Percentiles rank a stretch among this genome's conserved stretches.
phyloP scores from a whole-genome alignment of 2,888 invertebrate species.

The Acanthosepion esculentum region DNA sequence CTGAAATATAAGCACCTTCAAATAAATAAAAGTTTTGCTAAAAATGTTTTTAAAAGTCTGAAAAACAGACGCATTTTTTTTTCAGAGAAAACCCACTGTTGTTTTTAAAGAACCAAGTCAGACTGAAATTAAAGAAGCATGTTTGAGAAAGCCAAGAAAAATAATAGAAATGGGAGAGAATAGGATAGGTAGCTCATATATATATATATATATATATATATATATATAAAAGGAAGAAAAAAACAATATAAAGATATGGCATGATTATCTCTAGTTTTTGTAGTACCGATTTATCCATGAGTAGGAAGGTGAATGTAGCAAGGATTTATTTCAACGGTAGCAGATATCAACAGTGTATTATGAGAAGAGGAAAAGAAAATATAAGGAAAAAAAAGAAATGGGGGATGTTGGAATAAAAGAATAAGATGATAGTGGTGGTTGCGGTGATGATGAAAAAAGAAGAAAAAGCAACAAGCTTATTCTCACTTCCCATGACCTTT shows the following conservation, averaged over 20 bases:
- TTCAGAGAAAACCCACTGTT: too few relatives aligned
- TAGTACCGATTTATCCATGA: too few relatives aligned
- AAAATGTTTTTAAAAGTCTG: too few relatives aligned
- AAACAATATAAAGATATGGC: neutral
- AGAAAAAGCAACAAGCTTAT: neutral
- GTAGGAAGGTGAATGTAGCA: neutral
- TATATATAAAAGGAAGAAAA: neutral
- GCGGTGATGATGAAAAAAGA: neutral
- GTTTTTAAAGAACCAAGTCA: neutral
- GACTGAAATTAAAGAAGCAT: neutral
- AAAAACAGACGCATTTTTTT: too few relatives aligned
- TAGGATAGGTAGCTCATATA: neutral
- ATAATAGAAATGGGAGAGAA: neutral
- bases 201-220: too few relatives aligned
- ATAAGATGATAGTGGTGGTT: neutral
- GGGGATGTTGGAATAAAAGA: too few relatives aligned
- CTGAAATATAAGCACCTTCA: too few relatives aligned
- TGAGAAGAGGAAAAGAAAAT: neutral
- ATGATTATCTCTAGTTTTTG: neutral
- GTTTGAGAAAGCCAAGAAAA: neutral
- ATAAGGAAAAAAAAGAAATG: too few relatives aligned
- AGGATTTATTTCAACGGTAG: neutral
- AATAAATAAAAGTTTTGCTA: too few relatives aligned
- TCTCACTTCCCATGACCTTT: neutral
- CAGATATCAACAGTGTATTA: neutral